Evolutionary conservation across 2,113 vertebrate genomes (phyloP).

Genomic region (Lasiurus cinereus): DNA sequence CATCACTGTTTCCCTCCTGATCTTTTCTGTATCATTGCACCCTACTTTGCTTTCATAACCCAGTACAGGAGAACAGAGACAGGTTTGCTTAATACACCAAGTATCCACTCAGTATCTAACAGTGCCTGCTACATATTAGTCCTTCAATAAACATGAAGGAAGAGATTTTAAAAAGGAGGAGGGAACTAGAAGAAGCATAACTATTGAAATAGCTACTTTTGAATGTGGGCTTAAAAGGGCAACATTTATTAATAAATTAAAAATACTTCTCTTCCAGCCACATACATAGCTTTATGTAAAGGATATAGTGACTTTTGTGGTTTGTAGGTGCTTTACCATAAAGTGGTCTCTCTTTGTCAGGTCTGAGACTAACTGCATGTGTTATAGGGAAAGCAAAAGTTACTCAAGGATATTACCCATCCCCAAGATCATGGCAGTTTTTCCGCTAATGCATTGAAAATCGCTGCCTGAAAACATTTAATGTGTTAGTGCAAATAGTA

Average conservation of each 20-base stretch:
- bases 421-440: not conserved
- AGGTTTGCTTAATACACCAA: not conserved
- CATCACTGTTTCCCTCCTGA: not conserved
- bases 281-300: not conserved
- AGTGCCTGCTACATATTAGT: not conserved
- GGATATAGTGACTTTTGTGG: not conserved
- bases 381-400: not conserved
- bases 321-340: not conserved
- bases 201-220: not conserved
- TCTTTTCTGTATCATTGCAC: not conserved
- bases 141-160: not conserved
- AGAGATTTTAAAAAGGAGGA: not conserved
- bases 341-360: not conserved
- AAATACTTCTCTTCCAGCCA: not conserved
- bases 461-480: conserved; percentile 23
- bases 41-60: not conserved
- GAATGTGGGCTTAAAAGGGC: not conserved
- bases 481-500: not conserved
- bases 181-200: not conserved
- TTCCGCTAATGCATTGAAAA: not conserved
- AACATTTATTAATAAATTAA: conserved; percentile 29
- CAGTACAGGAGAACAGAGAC: not conserved
- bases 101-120: not conserved
- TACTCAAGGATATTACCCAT: not conserved
- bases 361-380: not conserved